Evolutionary conservation across 2,888 invertebrate species (phyloP), one percentile per base, ranked within the genome.

Genomic region (Cryptocheilus praepositus): DNA sequence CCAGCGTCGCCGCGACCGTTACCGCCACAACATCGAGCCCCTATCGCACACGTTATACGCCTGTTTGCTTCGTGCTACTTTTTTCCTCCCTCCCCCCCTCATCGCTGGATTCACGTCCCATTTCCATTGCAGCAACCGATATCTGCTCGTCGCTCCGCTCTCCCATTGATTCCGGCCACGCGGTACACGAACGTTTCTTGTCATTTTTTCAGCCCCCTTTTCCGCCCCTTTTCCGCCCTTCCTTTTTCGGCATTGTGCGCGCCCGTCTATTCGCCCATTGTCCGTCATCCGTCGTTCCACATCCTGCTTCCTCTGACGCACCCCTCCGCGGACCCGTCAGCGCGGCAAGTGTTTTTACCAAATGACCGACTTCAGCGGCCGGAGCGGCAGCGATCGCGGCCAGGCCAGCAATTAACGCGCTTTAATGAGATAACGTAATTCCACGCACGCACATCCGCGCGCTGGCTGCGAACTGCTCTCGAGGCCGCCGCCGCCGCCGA

Each of bases 81-180:
- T 43, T 69, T 68, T 66, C 65, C 28, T 36, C 55, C 36, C n/a
- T 36, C 55, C 16, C 36, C 22, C 54, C 18, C 22, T 7, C 52
- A 63, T 61, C 73, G 62, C 53, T 57, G 64, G 64, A 68, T 68
- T 51, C 70, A 62, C 70, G 65, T 74, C 55, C 74, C 68, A 74
- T 71, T 75, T 71, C 69, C 74, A 71, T 73, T 68, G 64, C 68
- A 54, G 65, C 64, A 68, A 61, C 71, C 73, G 64, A 73, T 74
- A 74, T 71, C 72, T 71, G 65, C 63, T 69, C 69, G 72, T 69
- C 72, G 73, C 73, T 22, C 25, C 22, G 25, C 25, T 2, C 25
- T n/a, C n/a, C n/a, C n/a, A n/a, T n/a, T n/a, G n/a, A n/a, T n/a
- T n/a, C n/a, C n/a, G n/a, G 25, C 25, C 25, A 13, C 15, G 11